Evolutionary conservation across 2,797 vertebrate species (phyloP).

Genomic region (Columba guinea): DNA sequence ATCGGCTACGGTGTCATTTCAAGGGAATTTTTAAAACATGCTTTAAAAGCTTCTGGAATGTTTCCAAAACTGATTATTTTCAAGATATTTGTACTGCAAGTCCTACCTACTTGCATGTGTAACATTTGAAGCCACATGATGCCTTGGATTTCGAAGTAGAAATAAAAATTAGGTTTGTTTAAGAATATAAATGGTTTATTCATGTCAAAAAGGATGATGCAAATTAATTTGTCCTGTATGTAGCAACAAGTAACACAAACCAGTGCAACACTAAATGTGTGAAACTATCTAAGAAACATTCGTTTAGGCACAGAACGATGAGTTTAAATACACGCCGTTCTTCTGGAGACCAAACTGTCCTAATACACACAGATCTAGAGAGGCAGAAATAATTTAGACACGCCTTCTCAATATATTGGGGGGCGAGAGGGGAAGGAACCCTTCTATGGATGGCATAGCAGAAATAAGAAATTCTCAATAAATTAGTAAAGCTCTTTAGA

Average conservation of each 20-base stretch:
- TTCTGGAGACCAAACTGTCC: background rate
- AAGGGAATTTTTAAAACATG: background rate
- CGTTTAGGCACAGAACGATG: background rate
- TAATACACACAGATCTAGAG: background rate
- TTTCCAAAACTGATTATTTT: conserved; percentile 8
- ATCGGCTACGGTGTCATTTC: background rate
- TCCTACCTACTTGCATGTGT: background rate
- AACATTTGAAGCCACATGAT: background rate
- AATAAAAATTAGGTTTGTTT: background rate
- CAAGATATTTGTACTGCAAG: background rate
- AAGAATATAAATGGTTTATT: background rate
- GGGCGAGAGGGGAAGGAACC: background rate
- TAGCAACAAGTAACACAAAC: background rate
- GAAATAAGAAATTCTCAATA: background rate
- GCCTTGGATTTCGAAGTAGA: background rate
- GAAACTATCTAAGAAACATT: background rate
- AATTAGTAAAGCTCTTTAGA: background rate
- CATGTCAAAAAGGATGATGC: rapidly evolving
- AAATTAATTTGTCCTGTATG: background rate
- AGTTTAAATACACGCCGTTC: background rate
- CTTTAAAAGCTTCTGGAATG: background rate
- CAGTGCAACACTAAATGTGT: background rate
- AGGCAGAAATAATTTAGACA: background rate
- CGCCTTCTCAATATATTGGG: background rate
- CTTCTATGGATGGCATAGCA: background rate